These are phyloP conservation scores for Myodes glareolus DNA, from an alignment of 2,113 vertebrate genomes.

Conservation along the genomic window DNA sequence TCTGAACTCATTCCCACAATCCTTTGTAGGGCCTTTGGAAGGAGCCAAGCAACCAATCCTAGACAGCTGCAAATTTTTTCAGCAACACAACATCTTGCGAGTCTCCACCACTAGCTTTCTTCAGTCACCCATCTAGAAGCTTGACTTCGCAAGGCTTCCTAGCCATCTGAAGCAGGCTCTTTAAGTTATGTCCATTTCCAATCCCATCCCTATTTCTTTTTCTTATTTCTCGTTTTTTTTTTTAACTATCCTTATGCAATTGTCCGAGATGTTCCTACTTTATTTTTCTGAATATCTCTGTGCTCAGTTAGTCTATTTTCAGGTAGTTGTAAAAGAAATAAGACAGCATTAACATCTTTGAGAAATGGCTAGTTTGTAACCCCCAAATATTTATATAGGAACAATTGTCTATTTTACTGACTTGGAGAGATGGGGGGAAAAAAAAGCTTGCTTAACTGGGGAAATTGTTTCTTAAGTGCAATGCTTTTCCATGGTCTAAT, in stretches of 20 bases:
- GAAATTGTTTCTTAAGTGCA: slow-evolving; percentile 47
- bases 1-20: not conserved
- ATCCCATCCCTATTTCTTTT: not conserved
- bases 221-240: not conserved
- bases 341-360: not conserved
- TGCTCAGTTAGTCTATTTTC: not conserved
- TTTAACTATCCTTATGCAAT: not conserved
- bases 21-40: accelerated
- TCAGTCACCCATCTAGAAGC: not conserved
- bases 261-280: not conserved
- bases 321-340: not conserved
- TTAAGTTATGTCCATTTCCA: not conserved
- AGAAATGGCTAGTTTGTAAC: not conserved
- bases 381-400: slow-evolving; percentile 51
- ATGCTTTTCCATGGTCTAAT: slow-evolving; percentile 17
- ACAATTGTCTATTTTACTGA: slow-evolving; percentile 21
- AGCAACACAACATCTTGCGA: too few species aligned
- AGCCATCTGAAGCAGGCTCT: not conserved
- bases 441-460: not conserved
- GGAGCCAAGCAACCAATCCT: not conserved
- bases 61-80: not conserved
- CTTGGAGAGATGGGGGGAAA: slow-evolving; percentile 42
- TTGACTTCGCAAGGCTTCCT: not conserved
- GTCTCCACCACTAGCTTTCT: not conserved
- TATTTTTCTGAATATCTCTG: not conserved